A percentile compares a stretch with the other conserved stretches of the same genome.
Conservation (phyloP, 2,797 vertebrate genomes). For the Galago senegalensis region DNA sequence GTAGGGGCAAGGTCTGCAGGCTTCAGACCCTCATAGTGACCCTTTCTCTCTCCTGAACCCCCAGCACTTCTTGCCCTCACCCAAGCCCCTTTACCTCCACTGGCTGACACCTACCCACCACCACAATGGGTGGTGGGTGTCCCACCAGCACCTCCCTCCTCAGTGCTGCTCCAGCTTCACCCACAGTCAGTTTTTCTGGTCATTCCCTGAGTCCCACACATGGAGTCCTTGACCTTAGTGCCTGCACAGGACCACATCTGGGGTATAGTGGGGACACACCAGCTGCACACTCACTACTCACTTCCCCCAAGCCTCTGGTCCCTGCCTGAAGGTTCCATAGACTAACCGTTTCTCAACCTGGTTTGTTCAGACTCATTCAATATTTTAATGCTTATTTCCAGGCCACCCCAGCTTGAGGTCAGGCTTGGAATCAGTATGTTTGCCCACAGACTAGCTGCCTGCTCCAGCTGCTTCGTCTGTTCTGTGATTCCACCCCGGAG, state of each 20-base stretch:
- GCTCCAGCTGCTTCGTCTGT: background rate
- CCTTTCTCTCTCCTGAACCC: background rate
- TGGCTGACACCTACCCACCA: background rate
- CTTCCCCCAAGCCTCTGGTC: background rate
- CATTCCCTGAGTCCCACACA: background rate
- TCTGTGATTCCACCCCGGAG: background rate
- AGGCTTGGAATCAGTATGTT: background rate
- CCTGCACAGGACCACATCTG: background rate
- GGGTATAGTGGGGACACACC: background rate
- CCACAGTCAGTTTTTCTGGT: background rate
- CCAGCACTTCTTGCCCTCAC: background rate
- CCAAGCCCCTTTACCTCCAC: background rate
- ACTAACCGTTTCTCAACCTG: background rate
- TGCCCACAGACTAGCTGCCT: background rate
- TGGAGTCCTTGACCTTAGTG: background rate
- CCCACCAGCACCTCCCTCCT: background rate
- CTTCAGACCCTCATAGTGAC: too few relatives aligned
- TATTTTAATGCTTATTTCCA: background rate
- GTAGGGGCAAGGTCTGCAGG: background rate
- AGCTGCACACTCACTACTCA: background rate
- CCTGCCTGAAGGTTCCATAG: background rate
- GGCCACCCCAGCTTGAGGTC: background rate
- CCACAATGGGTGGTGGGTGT: background rate
- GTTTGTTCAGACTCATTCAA: background rate
- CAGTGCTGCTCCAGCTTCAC: background rate